Percentiles rank a stretch among this genome's conserved stretches.
Conservation (phyloP, 2,888 invertebrate genomes). For the Microdon myrmicae region DNA sequence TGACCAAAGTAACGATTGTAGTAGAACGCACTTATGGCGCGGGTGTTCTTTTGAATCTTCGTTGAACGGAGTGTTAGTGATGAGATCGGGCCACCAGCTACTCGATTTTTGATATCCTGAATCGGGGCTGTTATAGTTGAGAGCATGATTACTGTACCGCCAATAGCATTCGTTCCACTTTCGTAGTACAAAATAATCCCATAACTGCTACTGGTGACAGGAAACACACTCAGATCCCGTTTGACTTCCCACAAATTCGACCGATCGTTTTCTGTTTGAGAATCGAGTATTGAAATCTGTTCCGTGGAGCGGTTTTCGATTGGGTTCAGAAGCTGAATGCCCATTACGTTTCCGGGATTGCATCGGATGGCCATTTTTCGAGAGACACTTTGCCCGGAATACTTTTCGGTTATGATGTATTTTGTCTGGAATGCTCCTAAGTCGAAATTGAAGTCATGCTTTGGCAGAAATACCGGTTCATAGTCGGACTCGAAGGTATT, state of each 20-base stretch:
- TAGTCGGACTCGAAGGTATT: slow-evolving; percentile 77
- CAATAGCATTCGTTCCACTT: slow-evolving; percentile 81
- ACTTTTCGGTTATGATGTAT: slow-evolving; percentile 80
- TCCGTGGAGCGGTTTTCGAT: slow-evolving; percentile 90
- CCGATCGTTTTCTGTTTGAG: slow-evolving; percentile 73
- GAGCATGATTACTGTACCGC: slow-evolving; percentile 83
- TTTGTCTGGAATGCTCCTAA: slow-evolving; percentile 80
- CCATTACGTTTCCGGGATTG: slow-evolving; percentile 85
- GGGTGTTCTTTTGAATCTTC: slow-evolving; percentile 82
- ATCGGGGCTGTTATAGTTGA: slow-evolving; percentile 79
- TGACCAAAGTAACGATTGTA: slow-evolving; percentile 91
- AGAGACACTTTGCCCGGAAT: slow-evolving; percentile 70
- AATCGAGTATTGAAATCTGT: slow-evolving; percentile 81
- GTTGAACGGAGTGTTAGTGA: slow-evolving; percentile 77
- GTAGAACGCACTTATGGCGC: slow-evolving; percentile 84
- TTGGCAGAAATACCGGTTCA: slow-evolving; percentile 78
- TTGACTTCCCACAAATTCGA: slow-evolving; percentile 81
- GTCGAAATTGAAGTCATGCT: slow-evolving; percentile 72
- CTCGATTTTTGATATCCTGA: slow-evolving; percentile 78
- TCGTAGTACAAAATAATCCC: slow-evolving; percentile 82
- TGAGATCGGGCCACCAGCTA: slow-evolving; percentile 83
- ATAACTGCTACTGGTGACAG: slow-evolving; percentile 86
- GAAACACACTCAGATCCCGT: slow-evolving; percentile 89
- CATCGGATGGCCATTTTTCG: slow-evolving; percentile 75
- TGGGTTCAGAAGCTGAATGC: slow-evolving; percentile 90